phyloP scores from a whole-genome alignment of 2,888 invertebrate genomes.

The Melipona bicolor region DNA sequence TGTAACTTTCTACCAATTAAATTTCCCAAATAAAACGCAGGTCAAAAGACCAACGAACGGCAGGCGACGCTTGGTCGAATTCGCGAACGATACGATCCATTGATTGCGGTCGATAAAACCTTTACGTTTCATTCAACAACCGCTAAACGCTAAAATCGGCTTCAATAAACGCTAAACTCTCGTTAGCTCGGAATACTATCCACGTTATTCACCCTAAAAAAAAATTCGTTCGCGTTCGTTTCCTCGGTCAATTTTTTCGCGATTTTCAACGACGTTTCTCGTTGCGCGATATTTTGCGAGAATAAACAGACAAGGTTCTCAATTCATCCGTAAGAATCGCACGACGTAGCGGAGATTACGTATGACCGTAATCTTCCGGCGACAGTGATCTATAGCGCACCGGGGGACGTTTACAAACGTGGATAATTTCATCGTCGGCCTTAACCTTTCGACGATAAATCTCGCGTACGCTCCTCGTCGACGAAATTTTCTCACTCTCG shows the following conservation, averaged over 20 bases:
- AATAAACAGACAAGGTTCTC: neutral
- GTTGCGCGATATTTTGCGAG: neutral
- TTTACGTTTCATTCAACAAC: neutral
- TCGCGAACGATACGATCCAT: neutral
- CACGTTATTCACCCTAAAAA: neutral
- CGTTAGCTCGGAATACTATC: neutral
- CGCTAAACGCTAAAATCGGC: neutral
- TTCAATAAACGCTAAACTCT: neutral
- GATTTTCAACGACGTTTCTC: neutral
- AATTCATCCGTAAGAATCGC: conserved; percentile 36
- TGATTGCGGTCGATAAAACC: neutral
- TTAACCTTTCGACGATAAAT: conserved; percentile 54
- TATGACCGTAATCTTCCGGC: conserved; percentile 56
- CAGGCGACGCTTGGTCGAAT: neutral
- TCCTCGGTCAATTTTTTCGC: neutral
- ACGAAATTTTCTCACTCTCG: conserved; percentile 1
- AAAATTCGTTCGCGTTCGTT: neutral
- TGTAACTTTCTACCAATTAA: neutral
- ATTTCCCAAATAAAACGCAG: neutral
- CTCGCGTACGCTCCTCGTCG: conserved; percentile 18
- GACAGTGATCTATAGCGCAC: conserved; percentile 53
- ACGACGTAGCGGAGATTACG: conserved; percentile 55
- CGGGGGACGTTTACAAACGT: conserved; percentile 39
- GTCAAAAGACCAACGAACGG: no score
- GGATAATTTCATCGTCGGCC: conserved; percentile 4